A percentile compares a stretch with the other conserved stretches of the same genome.
These are phyloP conservation scores for Lagodon rhomboides DNA, from an alignment of 2,797 vertebrate genomes.

Conservation along the genomic window DNA sequence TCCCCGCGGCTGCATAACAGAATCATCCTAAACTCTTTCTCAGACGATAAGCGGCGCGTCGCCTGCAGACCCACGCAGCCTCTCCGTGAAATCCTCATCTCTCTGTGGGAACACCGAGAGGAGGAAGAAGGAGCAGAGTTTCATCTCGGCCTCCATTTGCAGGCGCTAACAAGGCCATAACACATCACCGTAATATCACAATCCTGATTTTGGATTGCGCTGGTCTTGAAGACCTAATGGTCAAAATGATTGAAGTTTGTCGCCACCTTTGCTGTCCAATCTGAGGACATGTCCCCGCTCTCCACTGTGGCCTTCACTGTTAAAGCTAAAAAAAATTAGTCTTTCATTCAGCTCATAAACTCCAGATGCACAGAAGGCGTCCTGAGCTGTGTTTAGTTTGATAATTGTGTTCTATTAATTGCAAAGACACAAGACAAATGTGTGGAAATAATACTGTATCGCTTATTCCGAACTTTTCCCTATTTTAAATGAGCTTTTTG, in stretches of 20 bases:
- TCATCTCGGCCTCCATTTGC: conserved; percentile 17
- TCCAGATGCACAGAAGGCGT: background rate
- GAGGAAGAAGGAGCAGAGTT: conserved; percentile 21
- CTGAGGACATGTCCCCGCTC: background rate
- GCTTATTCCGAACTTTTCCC: no score
- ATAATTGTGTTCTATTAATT: background rate
- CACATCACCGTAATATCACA: background rate
- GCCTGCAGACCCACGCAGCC: conserved; percentile 66
- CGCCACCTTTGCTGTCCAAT: background rate
- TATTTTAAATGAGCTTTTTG: no score
- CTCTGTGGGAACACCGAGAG: conserved; percentile 42
- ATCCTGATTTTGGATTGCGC: background rate
- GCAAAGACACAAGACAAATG: background rate
- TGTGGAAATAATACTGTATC: no score
- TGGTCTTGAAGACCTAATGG: background rate
- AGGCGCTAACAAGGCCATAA: background rate
- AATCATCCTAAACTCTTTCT: conserved; percentile 61
- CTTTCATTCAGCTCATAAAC: background rate
- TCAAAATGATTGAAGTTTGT: background rate
- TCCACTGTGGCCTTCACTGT: background rate
- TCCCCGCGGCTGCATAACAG: conserved; percentile 62
- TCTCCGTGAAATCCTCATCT: conserved; percentile 43
- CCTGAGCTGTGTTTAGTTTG: background rate
- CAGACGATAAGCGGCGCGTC: conserved; percentile 63
- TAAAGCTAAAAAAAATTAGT: background rate